Evolutionary conservation across 2,888 invertebrate genomes (phyloP).

Genomic region (Brachylomia viminalis): DNA sequence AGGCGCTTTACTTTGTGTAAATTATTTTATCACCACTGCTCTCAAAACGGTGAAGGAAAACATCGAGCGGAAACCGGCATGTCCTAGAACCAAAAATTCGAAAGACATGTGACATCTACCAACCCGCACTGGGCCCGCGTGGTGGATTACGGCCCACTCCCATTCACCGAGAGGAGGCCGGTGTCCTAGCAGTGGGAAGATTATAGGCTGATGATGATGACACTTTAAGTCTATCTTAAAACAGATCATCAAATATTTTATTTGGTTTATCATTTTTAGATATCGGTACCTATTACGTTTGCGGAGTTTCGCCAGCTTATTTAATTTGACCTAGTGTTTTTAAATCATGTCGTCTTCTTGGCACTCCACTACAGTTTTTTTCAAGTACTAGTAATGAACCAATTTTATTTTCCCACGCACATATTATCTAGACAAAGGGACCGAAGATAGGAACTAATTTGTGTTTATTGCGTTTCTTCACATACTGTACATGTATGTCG

Average conservation of each 20-base stretch:
- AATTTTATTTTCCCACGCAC: no score
- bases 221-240: neutral
- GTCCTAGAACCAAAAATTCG: no score
- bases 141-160: neutral
- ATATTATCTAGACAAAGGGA: no score
- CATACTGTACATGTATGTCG: neutral
- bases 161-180: neutral
- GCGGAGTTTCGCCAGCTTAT: neutral
- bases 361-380: neutral
- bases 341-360: neutral
- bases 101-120: neutral
- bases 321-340: constrained; percentile 1
- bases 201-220: no score
- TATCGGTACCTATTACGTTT: neutral
- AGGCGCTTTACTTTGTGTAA: no score
- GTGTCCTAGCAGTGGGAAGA: neutral
- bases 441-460: neutral
- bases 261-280: neutral
- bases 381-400: neutral
- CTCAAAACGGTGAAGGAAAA: no score
- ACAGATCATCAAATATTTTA: neutral
- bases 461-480: neutral
- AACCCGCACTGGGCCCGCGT: neutral
- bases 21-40: no score
- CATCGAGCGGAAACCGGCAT: no score